Evolutionary conservation across 2,113 vertebrate genomes (phyloP).

Genomic region (Platanista minor): DNA sequence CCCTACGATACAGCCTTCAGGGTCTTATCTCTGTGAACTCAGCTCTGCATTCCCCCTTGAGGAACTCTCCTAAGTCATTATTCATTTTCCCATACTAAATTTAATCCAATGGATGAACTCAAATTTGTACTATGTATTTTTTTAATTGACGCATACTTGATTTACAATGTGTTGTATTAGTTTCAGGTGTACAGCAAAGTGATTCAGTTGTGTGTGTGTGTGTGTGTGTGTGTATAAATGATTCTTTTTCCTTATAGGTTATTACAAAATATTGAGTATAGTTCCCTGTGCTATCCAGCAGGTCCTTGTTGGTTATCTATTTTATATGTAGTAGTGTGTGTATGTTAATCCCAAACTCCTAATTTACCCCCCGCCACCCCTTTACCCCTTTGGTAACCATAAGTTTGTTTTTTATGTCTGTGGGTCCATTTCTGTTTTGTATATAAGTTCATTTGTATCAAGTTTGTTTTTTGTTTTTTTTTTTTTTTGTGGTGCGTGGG

Average conservation of each 20-base stretch:
- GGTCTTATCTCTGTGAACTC: not conserved
- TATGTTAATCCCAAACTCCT: too few species aligned
- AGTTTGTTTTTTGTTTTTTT: too few species aligned
- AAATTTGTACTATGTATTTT: not conserved
- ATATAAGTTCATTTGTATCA: too few species aligned
- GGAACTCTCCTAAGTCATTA: not conserved
- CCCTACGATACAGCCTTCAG: not conserved
- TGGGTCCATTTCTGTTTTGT: too few species aligned
- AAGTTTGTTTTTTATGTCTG: too few species aligned
- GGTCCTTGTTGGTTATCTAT: not conserved
- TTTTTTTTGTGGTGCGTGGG: too few species aligned
- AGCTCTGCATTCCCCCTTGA: not conserved
- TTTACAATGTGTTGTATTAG: not conserved
- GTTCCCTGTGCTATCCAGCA: not conserved
- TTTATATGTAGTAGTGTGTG: too few species aligned
- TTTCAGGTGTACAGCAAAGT: not conserved
- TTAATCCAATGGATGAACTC: not conserved
- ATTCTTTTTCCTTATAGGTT: not conserved
- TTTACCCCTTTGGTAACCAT: too few species aligned
- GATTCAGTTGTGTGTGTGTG: too few species aligned
- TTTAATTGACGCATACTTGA: not conserved
- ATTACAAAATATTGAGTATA: too few species aligned
- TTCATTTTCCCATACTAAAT: not conserved
- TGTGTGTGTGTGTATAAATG: not conserved
- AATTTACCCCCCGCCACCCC: too few species aligned